Conservation (phyloP, 2,797 vertebrate genomes). For the Paramormyrops hopkinsi region DNA sequence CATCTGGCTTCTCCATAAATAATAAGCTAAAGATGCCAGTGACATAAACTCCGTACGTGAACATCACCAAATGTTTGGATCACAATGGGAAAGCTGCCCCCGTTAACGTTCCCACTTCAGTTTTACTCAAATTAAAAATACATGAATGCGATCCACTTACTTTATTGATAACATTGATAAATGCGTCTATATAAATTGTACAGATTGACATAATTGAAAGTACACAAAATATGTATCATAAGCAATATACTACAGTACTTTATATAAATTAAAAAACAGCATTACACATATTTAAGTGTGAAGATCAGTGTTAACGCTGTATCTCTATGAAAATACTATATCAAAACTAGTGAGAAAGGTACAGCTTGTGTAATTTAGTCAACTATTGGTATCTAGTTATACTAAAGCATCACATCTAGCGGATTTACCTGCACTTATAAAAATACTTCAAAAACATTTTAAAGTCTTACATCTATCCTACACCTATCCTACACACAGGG, state of each 20-base stretch:
- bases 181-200: neutral
- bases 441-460: conserved; percentile 20
- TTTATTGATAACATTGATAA: neutral
- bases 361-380: conserved; percentile 3
- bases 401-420: neutral
- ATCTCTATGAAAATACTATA: conserved; percentile 20
- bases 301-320: neutral
- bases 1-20: neutral
- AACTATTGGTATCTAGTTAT: neutral
- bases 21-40: neutral
- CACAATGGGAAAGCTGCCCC: neutral
- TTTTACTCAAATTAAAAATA: neutral
- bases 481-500: no score
- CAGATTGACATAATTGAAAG: neutral
- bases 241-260: neutral
- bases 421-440: conserved; percentile 9
- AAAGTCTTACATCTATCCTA: neutral
- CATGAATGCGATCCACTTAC: neutral
- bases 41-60: neutral
- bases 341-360: conserved; percentile 17
- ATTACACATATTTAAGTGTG: neutral
- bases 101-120: neutral
- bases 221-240: neutral
- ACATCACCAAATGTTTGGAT: neutral
- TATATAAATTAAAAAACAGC: neutral